Base-by-base conservation (phyloP, 2,113 vertebrate genomes). In the Archocentrus centrarchus region DNA sequence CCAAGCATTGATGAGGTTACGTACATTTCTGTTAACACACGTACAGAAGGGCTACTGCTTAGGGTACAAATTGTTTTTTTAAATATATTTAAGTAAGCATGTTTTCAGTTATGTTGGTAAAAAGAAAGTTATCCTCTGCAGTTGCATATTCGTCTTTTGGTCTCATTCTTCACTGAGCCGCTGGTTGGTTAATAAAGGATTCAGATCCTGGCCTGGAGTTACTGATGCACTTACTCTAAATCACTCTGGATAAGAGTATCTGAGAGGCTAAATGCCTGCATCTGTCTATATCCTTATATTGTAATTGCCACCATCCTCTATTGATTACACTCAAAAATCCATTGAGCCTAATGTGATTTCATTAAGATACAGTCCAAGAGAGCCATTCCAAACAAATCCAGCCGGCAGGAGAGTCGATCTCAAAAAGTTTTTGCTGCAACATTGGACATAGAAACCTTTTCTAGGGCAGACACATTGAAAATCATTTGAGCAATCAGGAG, bases 241-340 rank as follows among this genome's bases (percentile, higher is more conserved):
- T 91, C 83, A 77, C 50, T 35, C n/a, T 32, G 84, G 84, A 87
- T 63, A 50, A 87, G 66, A 86, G 82, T 11, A 27, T 80, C 86
- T n/a, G 30, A 82, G 81, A 57, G 41, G 75, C 87, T 82, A 89
- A 87, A 89, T 41, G 86, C 80, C 80, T 77, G 70, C 89, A 81
- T 88, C 70, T 61, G 80, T 93, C 90, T 83, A n/a, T 82, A 87
- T 61, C 87, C 82, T 79, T 83, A 75, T 83, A 80, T 80, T 84
- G 86, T 89, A 91, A 93, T 92, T 91, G 90, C 90, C 82, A 88
- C 88, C 85, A 87, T 89, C 85, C 81, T 64, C 59, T 90, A 93
- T 92, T 24, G 91, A 93, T 91, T 80, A 59, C 15, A 11, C 86
- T 88, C 84, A 84, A 58, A 86, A 87, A 85, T 90, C 90, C 88